Conservation (phyloP, 92 coral and sea anemone species). For the Porites lobata region DNA sequence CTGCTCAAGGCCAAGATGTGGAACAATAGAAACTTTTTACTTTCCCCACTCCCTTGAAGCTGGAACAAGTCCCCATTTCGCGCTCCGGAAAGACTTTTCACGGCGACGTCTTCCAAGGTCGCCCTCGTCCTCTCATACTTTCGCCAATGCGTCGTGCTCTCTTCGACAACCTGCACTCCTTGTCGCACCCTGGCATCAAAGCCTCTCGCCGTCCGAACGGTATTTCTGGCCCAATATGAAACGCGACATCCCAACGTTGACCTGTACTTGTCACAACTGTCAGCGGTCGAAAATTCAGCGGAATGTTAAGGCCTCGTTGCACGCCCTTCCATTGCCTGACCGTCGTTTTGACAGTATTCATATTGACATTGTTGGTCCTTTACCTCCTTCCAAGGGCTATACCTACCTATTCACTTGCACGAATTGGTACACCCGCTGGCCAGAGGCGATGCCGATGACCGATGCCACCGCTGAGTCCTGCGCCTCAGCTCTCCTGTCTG, state of each 20-base stretch:
- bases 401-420: constrained; percentile 63
- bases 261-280: constrained; percentile 11
- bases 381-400: constrained; percentile 48
- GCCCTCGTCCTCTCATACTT: constrained; percentile 28
- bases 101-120: constrained; percentile 43
- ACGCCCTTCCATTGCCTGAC: constrained; percentile 18
- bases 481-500: constrained; percentile 54
- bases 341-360: constrained; percentile 33
- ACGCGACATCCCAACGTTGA: constrained; percentile 40
- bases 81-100: constrained; percentile 10
- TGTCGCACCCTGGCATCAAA: constrained; percentile 61
- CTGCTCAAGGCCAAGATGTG: constrained; percentile 45
- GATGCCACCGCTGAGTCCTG: constrained; percentile 58
- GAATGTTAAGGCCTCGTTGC: constrained; percentile 12
- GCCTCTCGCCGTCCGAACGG: constrained; percentile 50
- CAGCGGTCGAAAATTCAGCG: constrained; percentile 32
- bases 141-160: constrained; percentile 29
- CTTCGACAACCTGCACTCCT: constrained; percentile 43
- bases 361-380: constrained; percentile 43
- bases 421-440: constrained; percentile 59
- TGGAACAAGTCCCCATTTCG: constrained; percentile 36
- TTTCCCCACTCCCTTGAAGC: constrained; percentile 43
- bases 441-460: constrained; percentile 65
- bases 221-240: constrained; percentile 64
- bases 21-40: constrained; percentile 45